These are phyloP conservation scores for Haliclystus octoradiatus DNA, from an alignment of 30 jellyfish, hydroid and myxozoan genomes.

Conservation along the genomic window DNA sequence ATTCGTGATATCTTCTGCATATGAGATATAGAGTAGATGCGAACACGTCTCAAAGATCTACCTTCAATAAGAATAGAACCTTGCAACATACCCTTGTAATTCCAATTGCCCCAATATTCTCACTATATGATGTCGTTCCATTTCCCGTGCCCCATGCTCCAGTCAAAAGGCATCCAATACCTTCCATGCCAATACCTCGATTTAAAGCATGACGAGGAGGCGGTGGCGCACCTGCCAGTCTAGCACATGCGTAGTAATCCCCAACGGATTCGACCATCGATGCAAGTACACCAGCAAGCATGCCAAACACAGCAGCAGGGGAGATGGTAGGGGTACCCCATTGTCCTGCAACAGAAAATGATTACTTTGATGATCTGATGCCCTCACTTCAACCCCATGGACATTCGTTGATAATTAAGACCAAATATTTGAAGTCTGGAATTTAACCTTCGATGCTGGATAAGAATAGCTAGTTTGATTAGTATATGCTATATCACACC, in stretches of 20 bases:
- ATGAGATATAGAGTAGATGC: no score
- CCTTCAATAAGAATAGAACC: no score
- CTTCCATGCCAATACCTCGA: slow-evolving; percentile 92
- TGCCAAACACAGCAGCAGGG: slow-evolving; percentile 80
- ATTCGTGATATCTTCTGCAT: no score
- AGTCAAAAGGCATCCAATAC: slow-evolving; percentile 89
- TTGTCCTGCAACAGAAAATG: slow-evolving; percentile 80
- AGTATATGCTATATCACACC: no score
- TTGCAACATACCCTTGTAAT: slow-evolving; percentile 62
- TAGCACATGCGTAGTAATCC: slow-evolving; percentile 96
- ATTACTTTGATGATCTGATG: no score
- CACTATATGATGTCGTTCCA: slow-evolving; percentile 99
- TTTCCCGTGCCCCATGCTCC: slow-evolving; percentile 98
- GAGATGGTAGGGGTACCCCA: slow-evolving; percentile 95
- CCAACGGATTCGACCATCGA: slow-evolving; percentile 96
- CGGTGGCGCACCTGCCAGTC: slow-evolving; percentile 96
- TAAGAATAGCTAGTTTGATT: no score
- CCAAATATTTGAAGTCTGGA: no score
- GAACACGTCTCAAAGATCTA: no score
- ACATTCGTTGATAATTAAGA: no score
- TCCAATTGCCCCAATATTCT: slow-evolving; percentile 95
- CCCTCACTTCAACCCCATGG: no score
- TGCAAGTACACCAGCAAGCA: slow-evolving; percentile 89
- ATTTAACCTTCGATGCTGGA: no score
- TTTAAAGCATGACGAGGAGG: slow-evolving; percentile 94